Conservation (phyloP, 2,113 vertebrate species). For the Pseudorhombus dupliciocellatus region DNA sequence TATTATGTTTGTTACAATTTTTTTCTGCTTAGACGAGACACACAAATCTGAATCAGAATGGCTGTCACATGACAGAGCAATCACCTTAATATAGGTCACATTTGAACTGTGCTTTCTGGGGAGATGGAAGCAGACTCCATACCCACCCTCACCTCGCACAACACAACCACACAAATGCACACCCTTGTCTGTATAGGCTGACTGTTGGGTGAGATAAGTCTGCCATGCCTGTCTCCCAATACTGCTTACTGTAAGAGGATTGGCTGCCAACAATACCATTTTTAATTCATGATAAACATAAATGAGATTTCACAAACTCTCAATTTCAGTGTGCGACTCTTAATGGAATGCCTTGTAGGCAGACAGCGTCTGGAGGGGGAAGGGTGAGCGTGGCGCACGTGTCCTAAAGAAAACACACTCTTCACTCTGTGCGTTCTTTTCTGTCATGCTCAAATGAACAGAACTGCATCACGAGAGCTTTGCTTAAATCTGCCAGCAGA, state of each 20-base stretch:
- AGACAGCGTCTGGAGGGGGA: conserved; percentile 36
- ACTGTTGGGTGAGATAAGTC: conserved; percentile 72
- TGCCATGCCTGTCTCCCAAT: conserved; percentile 72
- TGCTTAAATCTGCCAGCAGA: conserved; percentile 18
- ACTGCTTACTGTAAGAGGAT: conserved; percentile 84
- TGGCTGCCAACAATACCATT: conserved; percentile 79
- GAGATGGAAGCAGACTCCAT: conserved; percentile 39
- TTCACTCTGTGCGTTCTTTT: conserved; percentile 46
- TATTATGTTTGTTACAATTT: conserved; percentile 35
- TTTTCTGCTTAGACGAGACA: conserved; percentile 20
- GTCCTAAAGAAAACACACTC: conserved; percentile 53
- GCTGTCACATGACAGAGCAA: conserved; percentile 52
- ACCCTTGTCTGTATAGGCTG: conserved; percentile 28
- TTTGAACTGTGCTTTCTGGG: conserved; percentile 72
- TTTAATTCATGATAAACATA: conserved; percentile 83
- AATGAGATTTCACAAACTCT: conserved; percentile 79
- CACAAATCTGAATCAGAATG: conserved; percentile 7
- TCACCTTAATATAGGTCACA: conserved; percentile 80
- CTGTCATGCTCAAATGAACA: conserved; percentile 47
- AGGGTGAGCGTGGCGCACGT: conserved; percentile 20
- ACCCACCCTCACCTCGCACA: conserved; percentile 33
- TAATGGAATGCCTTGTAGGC: conserved; percentile 70
- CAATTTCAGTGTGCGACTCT: conserved; percentile 70
- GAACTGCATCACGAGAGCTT: conserved; percentile 26
- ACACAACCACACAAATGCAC: background rate